These are phyloP conservation scores for Xiphophorus couchianus DNA, from an alignment of 2,113 vertebrate species.

Conservation along the genomic window DNA sequence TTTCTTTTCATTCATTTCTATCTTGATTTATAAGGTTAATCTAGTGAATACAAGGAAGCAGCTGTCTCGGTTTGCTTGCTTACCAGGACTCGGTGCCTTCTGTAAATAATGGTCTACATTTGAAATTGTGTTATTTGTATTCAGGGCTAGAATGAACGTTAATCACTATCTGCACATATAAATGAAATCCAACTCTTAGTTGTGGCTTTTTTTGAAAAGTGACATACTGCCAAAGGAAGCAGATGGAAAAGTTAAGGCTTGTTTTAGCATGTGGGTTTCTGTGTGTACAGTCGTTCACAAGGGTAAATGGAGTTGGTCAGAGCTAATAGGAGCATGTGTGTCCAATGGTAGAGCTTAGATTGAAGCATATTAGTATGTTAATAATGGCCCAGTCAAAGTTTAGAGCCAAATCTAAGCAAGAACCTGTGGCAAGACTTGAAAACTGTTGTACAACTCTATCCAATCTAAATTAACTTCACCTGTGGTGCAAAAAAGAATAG, in stretches of 20 bases:
- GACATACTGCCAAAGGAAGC: constrained; percentile 10
- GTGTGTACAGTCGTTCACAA: background rate
- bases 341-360: background rate
- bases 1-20: constrained; percentile 6
- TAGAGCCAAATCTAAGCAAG: background rate
- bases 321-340: too few relatives aligned
- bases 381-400: background rate
- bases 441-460: background rate
- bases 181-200: constrained; percentile 31
- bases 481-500: too few relatives aligned
- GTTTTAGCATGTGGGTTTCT: background rate
- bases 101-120: constrained; percentile 17
- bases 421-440: background rate
- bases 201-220: constrained; percentile 13
- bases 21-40: constrained; percentile 7
- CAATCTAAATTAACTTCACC: background rate
- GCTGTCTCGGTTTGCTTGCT: background rate
- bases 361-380: background rate
- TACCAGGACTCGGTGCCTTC: background rate
- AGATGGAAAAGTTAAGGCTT: constrained; percentile 13
- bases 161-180: constrained; percentile 41
- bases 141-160: constrained; percentile 38
- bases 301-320: background rate
- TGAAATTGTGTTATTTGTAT: constrained; percentile 40
- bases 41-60: background rate